Evolutionary conservation across 2,888 invertebrate genomes (phyloP).

Genomic region (Antheraea yamamai): DNA sequence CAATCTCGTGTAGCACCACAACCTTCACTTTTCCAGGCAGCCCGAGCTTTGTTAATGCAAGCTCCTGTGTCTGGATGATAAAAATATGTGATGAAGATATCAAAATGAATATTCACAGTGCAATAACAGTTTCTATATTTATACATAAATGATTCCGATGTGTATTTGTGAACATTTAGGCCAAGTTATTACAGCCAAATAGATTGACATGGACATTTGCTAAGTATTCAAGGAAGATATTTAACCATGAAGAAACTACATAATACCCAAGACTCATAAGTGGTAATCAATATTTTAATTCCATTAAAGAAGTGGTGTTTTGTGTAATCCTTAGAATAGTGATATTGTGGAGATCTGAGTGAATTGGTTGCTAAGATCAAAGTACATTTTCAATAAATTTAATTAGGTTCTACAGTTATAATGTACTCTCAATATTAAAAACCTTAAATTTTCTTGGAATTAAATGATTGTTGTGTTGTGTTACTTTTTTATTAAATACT

Average conservation of each 20-base stretch:
- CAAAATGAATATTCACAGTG: neutral
- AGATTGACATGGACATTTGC: neutral
- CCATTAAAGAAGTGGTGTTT: neutral
- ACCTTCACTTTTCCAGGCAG: slow-evolving; percentile 80
- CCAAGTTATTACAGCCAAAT: neutral
- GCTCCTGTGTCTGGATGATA: slow-evolving; percentile 67
- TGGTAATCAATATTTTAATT: neutral
- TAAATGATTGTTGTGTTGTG: neutral
- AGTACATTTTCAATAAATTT: neutral
- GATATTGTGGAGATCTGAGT: neutral
- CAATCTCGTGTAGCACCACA: slow-evolving; percentile 71
- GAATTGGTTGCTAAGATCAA: neutral
- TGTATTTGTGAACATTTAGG: neutral
- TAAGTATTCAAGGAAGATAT: neutral
- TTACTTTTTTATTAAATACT: slow-evolving; percentile 4
- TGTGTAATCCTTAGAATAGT: neutral
- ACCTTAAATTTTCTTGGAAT: neutral
- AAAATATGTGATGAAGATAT: slow-evolving; percentile 28
- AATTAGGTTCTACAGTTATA: neutral
- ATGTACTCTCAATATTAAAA: neutral
- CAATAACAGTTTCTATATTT: neutral
- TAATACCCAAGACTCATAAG: neutral
- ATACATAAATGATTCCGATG: neutral
- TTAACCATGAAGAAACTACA: neutral
- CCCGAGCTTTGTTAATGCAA: slow-evolving; percentile 77